Evolutionary conservation across 2,797 vertebrate species (phyloP), one percentile per base, ranked within the genome.

Genomic region (Arnoldichthys spilopterus): DNA sequence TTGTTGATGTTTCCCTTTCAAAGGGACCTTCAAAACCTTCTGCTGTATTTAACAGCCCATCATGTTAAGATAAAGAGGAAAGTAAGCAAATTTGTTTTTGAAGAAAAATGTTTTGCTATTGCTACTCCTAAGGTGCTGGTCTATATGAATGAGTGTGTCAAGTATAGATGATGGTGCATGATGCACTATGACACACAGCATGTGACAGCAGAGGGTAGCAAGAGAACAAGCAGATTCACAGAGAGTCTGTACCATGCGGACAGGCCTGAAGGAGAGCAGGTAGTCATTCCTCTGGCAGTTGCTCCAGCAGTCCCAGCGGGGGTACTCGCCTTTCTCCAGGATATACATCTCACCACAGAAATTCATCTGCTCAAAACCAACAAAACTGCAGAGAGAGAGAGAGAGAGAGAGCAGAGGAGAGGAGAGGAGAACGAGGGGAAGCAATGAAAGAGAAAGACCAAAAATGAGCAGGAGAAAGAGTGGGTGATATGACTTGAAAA

Each of bases 321-420:
- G 90, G 62, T 90, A 92, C 77, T 92, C 91, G 18, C 90, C 90
- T 80, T 92, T 92, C 88, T 92, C 91, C 85, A 92, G 56, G 81
- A 92, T 86, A 82, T 89, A 92, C 91, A 92, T 91, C 86, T 91
- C 90, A 34, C 91, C 91, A 71, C 83, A 88, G 86, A 91, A 88
- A 83, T 90, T 91, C 85, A 91, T 90, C 83, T 91, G 91, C 82
- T 91, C 91, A 67, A 82, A 91, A 12, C 86, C 88, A 76, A 91
- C 90, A 78, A 89, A 92, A n/a, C 90, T 92, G 16, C 4, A 18
- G 24, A 30, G 9, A 18, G 13, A 58, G 3, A 53, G 30, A 74
- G 8, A 49, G 28, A 15, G 22, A 26, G 54, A 24, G 49, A 12
- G 24, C n/a, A 45, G 49, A 66, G 49, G 20, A 22, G 72, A 40